These are phyloP conservation scores for Erannis defoliaria DNA, from an alignment of 2,888 invertebrate species.

Conservation along the genomic window DNA sequence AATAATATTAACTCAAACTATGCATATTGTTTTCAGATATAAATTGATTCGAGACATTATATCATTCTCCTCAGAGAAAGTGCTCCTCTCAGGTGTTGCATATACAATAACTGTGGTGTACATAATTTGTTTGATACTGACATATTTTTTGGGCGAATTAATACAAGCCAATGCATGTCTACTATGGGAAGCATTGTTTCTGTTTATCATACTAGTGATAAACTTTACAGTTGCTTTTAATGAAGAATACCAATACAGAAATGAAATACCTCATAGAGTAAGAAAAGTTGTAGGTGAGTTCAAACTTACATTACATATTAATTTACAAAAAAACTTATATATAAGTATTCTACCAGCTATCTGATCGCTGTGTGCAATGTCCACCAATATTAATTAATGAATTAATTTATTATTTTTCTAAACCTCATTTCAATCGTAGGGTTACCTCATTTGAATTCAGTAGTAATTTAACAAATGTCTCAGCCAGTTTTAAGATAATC, in stretches of 20 bases:
- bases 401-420: no score
- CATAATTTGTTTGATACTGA: constrained; percentile 73
- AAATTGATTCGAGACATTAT: constrained; percentile 70
- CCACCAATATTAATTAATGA: no score
- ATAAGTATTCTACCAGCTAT: no score
- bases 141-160: constrained; percentile 75
- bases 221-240: constrained; percentile 80
- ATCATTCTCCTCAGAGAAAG: constrained; percentile 81
- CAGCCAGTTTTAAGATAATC: no score
- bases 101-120: constrained; percentile 76
- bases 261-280: constrained; percentile 86
- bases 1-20: background rate
- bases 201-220: constrained; percentile 73
- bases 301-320: background rate
- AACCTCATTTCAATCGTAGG: no score
- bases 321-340: no score
- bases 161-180: constrained; percentile 74
- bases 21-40: constrained; percentile 63
- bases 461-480: no score
- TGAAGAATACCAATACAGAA: constrained; percentile 78
- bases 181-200: constrained; percentile 77
- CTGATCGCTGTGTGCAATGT: no score
- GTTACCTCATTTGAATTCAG: no score
- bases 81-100: constrained; percentile 76
- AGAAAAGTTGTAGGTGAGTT: constrained; percentile 77